Evolutionary conservation across 2,797 vertebrate genomes (phyloP).

Genomic region (Megaceryle alcyon): DNA sequence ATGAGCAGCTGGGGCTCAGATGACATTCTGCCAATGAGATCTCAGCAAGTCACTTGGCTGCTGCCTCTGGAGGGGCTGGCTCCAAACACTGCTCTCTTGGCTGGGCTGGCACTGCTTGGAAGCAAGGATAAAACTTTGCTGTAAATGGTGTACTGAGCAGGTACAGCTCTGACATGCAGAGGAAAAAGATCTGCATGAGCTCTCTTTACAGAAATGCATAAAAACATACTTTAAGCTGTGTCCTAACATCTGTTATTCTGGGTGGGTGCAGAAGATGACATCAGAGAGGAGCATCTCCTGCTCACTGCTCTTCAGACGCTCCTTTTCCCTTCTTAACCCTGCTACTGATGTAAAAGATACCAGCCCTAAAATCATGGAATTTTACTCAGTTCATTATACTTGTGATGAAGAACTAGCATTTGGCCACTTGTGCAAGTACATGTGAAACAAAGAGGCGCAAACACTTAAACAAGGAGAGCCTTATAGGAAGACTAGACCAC

Average conservation of each 20-base stretch:
- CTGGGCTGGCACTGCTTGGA: neutral
- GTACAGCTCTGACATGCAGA: neutral
- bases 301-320: neutral
- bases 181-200: neutral
- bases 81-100: neutral
- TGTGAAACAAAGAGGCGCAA: neutral
- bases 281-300: neutral
- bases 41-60: neutral
- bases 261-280: neutral
- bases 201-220: neutral
- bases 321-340: neutral
- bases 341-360: neutral
- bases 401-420: neutral
- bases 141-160: neutral
- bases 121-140: neutral
- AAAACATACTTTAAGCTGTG: neutral
- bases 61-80: neutral
- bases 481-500: neutral
- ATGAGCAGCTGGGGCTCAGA: neutral
- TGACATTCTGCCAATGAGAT: neutral
- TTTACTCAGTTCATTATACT: neutral
- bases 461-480: neutral
- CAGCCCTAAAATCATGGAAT: neutral
- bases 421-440: neutral
- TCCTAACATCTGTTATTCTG: neutral